Base-by-base conservation (phyloP, 1,140 invertebrate species). In the Zaprionus lachaisei region DNA sequence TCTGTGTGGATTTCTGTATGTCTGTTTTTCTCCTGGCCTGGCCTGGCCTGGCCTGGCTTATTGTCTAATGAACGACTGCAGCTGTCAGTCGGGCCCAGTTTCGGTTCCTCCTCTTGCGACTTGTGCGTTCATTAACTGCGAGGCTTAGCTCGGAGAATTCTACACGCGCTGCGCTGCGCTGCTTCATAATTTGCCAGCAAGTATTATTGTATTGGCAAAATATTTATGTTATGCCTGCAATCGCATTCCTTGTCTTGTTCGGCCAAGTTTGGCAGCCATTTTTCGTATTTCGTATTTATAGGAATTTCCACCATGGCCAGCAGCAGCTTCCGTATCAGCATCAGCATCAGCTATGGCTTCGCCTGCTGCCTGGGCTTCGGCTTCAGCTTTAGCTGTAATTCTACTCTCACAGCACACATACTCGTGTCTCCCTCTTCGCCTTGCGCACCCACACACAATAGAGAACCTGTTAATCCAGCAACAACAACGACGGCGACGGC, bases 171-270 rank as follows among this genome's bases (percentile, higher is more conserved):
- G 55, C 51, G 37, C 37, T 38, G 37, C 41, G n/a, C 22, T 31
- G 26, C 38, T 65, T 24, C 57, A 56, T 69, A 80, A 77, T 80
- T 72, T 73, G 76, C 79, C 70, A 71, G 49, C 64, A 49, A 79
- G 38, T 63, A 75, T 81, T 79, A 79, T 77, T 71, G 54, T 69
- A 80, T 81, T 77, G 81, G 61, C 37, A 54, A 86, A 86, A 86
- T 87, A 87, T 86, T 86, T 86, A 86, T 86, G 81, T 77, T 49
- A 77, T 82, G 62, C 38, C 38, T 58, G 31, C 60, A 71, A 70
- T 76, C 34, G 57, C 51, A 68, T 61, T 57, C 55, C 55, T 54
- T 6, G 17, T 28, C 20, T 41, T 22, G 26, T 34, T 72, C 60
- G 28, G 5, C 20, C 4, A 24, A 24, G 63, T 65, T 65, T 56